Evolutionary conservation across 2,888 invertebrate species (phyloP), one percentile per base, ranked within the genome.

Genomic region (Galerucella pusilla): DNA sequence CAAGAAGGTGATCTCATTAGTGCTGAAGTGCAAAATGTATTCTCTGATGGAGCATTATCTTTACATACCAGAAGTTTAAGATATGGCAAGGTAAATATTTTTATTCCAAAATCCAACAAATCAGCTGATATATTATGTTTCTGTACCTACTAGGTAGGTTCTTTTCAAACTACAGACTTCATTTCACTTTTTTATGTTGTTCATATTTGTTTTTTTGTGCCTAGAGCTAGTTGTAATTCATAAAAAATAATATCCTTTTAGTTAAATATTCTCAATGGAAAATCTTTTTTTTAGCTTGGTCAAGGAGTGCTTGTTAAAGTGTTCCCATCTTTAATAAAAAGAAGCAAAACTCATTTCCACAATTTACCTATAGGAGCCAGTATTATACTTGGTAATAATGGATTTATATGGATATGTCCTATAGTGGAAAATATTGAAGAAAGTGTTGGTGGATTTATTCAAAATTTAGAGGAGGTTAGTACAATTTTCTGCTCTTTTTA

Each of bases 1-100:
- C 93, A 94, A 86, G 97, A 98, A 88, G 97, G 97, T 20, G 99
- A 99, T 88, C 90, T 99, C 1, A 96, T 99, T 76, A 97, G 97
- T 88, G 99, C 98, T 6, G 98, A 99, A 90, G 98, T 99, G 0
- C 98, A 99, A 86, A 96, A 94, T 85, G 92, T 97, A 6, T 96
- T 93, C 85, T 91, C 93, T 69, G 99, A 99, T 88, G 98, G 99
- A 1, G 93, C 96, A 0, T 88, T 99, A 20, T 96, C 97, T 0
- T 88, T 99, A 14, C 98, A 99, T 85, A 98, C 99, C 0, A 92
- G 99, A 85, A 98, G 97, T 88, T 91, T 98, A 74, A 97, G 97
- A 85, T 99, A 99, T 90, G 99, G 99, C 74, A 99, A 99, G 90
- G 93, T 96, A 87, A 42, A 68, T 20, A n/a, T 57, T 16, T 60